These are phyloP conservation scores for Ctenomys sociabilis DNA, from an alignment of 2,113 vertebrate genomes.

Conservation along the genomic window DNA sequence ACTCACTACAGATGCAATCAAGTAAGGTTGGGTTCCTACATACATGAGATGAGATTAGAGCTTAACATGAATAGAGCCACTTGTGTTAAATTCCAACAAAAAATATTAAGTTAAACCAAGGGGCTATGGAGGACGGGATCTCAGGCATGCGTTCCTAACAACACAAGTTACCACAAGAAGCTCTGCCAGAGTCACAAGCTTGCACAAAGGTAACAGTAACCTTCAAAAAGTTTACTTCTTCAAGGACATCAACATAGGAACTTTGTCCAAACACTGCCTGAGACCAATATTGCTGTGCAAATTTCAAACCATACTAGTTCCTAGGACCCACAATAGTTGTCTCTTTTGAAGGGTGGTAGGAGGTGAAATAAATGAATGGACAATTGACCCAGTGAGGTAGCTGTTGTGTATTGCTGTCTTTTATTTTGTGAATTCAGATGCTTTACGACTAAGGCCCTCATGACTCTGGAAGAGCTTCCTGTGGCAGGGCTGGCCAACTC, in stretches of 20 bases:
- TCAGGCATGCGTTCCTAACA: background rate
- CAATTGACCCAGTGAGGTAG: background rate
- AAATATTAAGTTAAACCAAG: background rate
- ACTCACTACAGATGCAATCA: background rate
- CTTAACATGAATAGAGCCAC: background rate
- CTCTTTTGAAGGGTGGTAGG: too few species aligned
- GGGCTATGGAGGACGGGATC: background rate
- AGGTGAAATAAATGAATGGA: background rate
- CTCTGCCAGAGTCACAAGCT: background rate
- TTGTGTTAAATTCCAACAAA: background rate
- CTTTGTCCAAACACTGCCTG: background rate
- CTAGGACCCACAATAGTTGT: background rate
- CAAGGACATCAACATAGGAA: background rate
- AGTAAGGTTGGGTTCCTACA: background rate
- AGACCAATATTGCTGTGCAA: background rate
- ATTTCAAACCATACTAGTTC: background rate
- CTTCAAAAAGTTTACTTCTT: background rate
- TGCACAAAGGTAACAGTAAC: background rate
- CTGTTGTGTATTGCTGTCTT: background rate
- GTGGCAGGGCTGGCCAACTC: background rate
- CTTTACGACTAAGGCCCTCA: background rate
- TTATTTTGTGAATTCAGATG: background rate
- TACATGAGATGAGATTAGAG: background rate
- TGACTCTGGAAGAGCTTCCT: background rate
- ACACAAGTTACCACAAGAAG: background rate